A percentile compares a stretch with the other conserved stretches of the same genome.
phyloP scores from a whole-genome alignment of 1,140 invertebrate species.

The Oreohelix idahoensis region DNA sequence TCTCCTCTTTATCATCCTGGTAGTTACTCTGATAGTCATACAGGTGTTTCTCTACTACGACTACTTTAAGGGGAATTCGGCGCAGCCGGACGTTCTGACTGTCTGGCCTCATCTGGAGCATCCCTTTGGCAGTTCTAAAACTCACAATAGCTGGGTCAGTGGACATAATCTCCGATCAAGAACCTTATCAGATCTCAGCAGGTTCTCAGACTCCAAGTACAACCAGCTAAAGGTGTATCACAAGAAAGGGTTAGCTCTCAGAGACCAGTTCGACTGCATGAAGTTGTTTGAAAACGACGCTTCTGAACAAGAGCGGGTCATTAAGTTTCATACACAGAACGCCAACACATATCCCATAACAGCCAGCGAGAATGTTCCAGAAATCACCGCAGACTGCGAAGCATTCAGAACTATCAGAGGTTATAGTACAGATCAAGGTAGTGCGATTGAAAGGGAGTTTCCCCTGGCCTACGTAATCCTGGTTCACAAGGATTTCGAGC shows the following conservation, averaged over 20 bases:
- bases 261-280: constrained; percentile 1
- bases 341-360: background rate
- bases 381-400: constrained; percentile 14
- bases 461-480: constrained; percentile 53
- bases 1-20: background rate
- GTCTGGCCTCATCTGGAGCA: background rate
- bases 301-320: background rate
- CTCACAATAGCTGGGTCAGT: too few species aligned
- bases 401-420: constrained; percentile 14
- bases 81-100: background rate
- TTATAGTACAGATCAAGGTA: background rate
- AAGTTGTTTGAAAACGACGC: background rate
- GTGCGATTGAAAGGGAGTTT: constrained; percentile 41
- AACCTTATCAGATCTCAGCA: background rate
- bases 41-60: background rate
- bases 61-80: background rate
- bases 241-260: background rate
- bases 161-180: background rate
- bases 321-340: background rate
- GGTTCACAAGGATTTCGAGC: constrained; percentile 52
- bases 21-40: background rate
- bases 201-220: background rate
- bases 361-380: background rate
- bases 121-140: background rate
- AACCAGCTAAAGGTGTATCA: background rate